Percentiles rank a stretch among this genome's conserved stretches.
These are phyloP conservation scores for Penaeus indicus DNA, from an alignment of 1,140 invertebrate genomes.

Conservation along the genomic window DNA sequence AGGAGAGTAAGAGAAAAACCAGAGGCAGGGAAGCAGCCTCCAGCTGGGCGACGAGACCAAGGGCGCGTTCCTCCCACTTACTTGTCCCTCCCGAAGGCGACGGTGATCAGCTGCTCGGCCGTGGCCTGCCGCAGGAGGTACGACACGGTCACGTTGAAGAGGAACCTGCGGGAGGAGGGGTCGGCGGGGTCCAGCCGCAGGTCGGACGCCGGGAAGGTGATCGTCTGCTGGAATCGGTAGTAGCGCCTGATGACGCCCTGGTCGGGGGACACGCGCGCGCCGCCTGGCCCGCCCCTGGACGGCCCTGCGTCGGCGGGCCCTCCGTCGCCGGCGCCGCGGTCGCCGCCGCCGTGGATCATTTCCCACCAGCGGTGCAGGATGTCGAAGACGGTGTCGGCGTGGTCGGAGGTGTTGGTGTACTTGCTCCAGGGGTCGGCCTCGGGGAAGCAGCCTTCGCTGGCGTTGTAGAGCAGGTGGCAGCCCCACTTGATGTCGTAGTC, in stretches of 20 bases:
- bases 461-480: not conserved
- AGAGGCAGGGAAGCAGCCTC: not conserved
- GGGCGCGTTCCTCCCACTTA: constrained; percentile 12
- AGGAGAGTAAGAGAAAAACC: too few relatives aligned
- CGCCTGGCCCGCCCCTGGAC: too few relatives aligned
- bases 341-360: not conserved
- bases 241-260: too few relatives aligned
- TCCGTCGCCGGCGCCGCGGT: not conserved
- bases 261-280: too few relatives aligned
- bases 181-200: not conserved
- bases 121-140: not conserved
- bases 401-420: constrained; percentile 23
- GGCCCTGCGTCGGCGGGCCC: not conserved
- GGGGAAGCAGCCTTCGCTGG: constrained; percentile 7
- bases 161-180: not conserved
- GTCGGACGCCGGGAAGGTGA: constrained; percentile 29
- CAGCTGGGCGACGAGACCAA: constrained; percentile 6
- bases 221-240: not conserved
- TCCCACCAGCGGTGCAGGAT: constrained; percentile 37
- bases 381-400: constrained; percentile 1
- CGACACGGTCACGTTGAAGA: not conserved
- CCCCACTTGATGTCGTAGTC: constrained; percentile 35
- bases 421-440: not conserved
- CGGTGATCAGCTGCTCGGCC: constrained; percentile 15
- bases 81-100: constrained; percentile 13